phyloP scores from a whole-genome alignment of 2,888 invertebrate genomes.

The Bombylius major region DNA sequence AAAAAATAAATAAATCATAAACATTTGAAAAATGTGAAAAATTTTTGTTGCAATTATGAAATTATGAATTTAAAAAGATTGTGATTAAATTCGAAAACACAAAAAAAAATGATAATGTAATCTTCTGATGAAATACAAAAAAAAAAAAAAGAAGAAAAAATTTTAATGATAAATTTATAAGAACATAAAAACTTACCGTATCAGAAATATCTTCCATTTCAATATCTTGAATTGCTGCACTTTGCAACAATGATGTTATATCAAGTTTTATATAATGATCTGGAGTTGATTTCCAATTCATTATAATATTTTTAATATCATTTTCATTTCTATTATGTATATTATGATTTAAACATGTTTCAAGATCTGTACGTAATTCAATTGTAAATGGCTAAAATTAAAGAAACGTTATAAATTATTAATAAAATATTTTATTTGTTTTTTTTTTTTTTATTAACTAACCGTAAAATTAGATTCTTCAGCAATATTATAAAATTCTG shows the following conservation, averaged over 20 bases:
- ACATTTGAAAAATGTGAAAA: too few species aligned
- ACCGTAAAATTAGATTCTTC: slow-evolving; percentile 40
- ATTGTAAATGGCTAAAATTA: slow-evolving; percentile 72
- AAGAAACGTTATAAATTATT: neutral
- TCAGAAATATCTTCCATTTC: slow-evolving; percentile 68
- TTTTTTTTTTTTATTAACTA: slow-evolving; percentile 14
- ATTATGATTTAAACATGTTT: slow-evolving; percentile 69
- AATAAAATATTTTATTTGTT: neutral
- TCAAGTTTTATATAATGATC: slow-evolving; percentile 70
- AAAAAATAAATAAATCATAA: too few species aligned
- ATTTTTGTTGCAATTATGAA: too few species aligned
- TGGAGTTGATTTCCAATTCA: slow-evolving; percentile 68
- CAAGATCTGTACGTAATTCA: slow-evolving; percentile 71
- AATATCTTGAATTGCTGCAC: slow-evolving; percentile 67
- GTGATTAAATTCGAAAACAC: neutral
- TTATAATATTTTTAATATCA: slow-evolving; percentile 61
- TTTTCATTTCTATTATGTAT: slow-evolving; percentile 65
- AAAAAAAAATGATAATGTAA: neutral
- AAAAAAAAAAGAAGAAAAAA: slow-evolving; percentile 18
- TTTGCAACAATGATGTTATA: slow-evolving; percentile 70
- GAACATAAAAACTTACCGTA: slow-evolving; percentile 28
- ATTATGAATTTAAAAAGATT: too few species aligned
- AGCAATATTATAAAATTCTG: slow-evolving; percentile 79
- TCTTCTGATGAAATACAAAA: neutral
- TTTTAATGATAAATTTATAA: slow-evolving; percentile 3